These are phyloP conservation scores for Petrocephalus schoutedeni DNA, from an alignment of 2,797 vertebrate genomes.

Conservation along the genomic window DNA sequence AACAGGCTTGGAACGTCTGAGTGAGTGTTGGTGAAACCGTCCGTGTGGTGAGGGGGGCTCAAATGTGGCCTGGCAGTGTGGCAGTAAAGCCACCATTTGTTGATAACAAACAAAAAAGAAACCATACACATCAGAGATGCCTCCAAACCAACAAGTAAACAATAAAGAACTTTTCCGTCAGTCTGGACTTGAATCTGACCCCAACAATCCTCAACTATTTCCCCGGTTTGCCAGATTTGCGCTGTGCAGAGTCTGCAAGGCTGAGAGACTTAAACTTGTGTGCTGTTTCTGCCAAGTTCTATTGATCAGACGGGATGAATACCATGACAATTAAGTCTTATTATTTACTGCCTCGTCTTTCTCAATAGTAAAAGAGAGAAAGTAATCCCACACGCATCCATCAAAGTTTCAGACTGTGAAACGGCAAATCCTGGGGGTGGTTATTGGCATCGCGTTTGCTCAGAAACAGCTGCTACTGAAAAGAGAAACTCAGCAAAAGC, in stretches of 20 bases:
- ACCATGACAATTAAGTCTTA: slow-evolving; percentile 1
- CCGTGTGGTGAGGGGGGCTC: not conserved
- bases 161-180: not conserved
- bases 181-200: not conserved
- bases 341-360: not conserved
- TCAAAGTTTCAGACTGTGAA: not conserved
- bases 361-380: not conserved
- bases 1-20: not conserved
- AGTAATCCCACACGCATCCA: slow-evolving; percentile 3
- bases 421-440: not conserved
- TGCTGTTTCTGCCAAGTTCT: not conserved
- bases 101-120: not conserved
- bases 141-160: not conserved
- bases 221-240: not conserved
- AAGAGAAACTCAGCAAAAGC: not conserved
- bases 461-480: not conserved
- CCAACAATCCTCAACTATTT: not conserved
- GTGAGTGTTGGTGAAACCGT: not conserved
- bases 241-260: not conserved
- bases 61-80: not conserved
- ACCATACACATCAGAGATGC: not conserved
- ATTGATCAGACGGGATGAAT: not conserved
- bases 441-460: not conserved
- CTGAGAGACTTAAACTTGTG: not conserved
- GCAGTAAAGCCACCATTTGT: not conserved